phyloP scores from a whole-genome alignment of 2,888 invertebrate species.

The Cryptops parisi region DNA sequence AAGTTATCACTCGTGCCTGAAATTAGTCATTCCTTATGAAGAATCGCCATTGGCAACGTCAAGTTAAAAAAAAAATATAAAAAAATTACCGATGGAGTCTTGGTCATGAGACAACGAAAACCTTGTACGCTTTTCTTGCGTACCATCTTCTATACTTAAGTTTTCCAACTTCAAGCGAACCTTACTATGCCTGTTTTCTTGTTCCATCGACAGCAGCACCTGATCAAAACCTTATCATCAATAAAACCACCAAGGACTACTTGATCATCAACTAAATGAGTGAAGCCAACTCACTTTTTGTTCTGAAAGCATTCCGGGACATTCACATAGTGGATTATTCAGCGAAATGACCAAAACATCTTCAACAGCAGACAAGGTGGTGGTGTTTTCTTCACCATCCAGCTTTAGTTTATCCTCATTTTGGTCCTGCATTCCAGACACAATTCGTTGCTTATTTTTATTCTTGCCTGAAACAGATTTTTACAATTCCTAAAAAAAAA shows the following conservation, averaged over 20 bases:
- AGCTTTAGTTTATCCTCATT: slow-evolving; percentile 4
- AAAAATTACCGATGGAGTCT: slow-evolving; percentile 42
- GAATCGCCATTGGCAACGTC: background rate
- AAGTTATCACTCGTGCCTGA: slow-evolving; percentile 65
- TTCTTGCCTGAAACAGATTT: background rate
- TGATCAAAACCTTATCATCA: too few relatives aligned
- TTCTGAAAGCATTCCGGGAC: slow-evolving; percentile 50
- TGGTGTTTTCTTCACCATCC: slow-evolving; percentile 12
- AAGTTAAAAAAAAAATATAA: background rate
- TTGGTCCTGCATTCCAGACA: background rate
- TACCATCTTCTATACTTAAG: slow-evolving; percentile 21
- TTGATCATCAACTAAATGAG: too few relatives aligned
- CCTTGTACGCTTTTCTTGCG: slow-evolving; percentile 37
- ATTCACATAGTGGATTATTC: slow-evolving; percentile 42
- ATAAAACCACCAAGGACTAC: too few relatives aligned
- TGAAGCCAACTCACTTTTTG: slow-evolving; percentile 40
- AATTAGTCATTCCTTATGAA: slow-evolving; percentile 17
- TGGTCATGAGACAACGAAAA: slow-evolving; percentile 83
- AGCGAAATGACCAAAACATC: slow-evolving; percentile 56
- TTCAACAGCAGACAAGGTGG: slow-evolving; percentile 18
- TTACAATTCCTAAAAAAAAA: too few relatives aligned
- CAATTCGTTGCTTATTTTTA: background rate
- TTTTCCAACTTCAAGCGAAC: slow-evolving; percentile 23
- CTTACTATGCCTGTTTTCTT: slow-evolving; percentile 28
- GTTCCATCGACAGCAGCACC: slow-evolving; percentile 26